Evolutionary conservation across 2,888 invertebrate genomes (phyloP), one percentile per base, ranked within the genome.

Genomic region (Saturnia japonica): DNA sequence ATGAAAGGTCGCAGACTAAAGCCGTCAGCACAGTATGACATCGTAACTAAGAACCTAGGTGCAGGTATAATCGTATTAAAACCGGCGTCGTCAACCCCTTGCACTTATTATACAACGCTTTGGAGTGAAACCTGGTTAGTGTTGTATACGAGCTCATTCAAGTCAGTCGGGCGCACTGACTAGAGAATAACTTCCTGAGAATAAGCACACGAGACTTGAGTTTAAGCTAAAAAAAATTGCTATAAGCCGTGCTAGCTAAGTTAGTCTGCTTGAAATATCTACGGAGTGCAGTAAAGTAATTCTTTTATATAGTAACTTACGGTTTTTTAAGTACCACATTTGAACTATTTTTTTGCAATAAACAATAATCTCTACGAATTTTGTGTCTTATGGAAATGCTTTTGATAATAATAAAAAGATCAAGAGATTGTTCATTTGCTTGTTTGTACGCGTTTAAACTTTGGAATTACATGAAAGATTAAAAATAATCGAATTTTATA

Each of bases 31-130:
- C 64, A 25, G 75, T 73, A 47, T 28, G 64, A 64, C 64, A 64
- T 64, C 64, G 64, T 71, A 67, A 34, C 62, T 71, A 72, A 70
- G 75, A 77, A 76, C 78, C 79, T 80, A 77, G 82, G 80, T 83
- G 83, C 84, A 81, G 82, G 85, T 85, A 84, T 91, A 91, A 91
- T 91, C 88, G 84, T 81, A 88, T 91, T 91, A 91, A 81, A 73
- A 78, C 72, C 81, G 85, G 84, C 86, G 85, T 78, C 83, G 80
- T 72, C 75, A 74, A 72, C 76, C 71, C 70, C 68, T 68, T 74
- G 67, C 75, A 82, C 71, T 69, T 69, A 64, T 71, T 78, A 79
- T 77, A 78, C 77, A 79, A 78, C 75, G 76, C 75, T 82, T 79
- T 78, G 77, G 74, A 73, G 78, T 73, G 75, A 77, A 82, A 82